phyloP scores from a whole-genome alignment of 2,797 vertebrate species.

The Spatula versicolor region DNA sequence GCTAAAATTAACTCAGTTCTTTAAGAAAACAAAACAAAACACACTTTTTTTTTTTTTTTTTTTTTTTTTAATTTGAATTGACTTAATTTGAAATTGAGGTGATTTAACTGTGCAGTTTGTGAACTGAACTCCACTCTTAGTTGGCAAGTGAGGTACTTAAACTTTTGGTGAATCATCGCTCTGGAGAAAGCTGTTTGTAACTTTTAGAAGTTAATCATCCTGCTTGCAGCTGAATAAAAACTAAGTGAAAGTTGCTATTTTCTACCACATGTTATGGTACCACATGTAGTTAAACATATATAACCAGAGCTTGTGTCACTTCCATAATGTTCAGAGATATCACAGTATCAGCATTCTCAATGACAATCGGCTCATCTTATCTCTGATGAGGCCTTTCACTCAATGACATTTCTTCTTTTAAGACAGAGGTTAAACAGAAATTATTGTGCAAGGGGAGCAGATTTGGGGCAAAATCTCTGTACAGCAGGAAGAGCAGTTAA shows the following conservation, averaged over 20 bases:
- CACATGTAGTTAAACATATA: neutral
- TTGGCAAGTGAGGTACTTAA: neutral
- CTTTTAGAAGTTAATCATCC: neutral
- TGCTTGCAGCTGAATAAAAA: neutral
- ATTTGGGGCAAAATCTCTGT: neutral
- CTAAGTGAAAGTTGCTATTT: neutral
- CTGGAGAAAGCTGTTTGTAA: neutral
- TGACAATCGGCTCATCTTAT: neutral
- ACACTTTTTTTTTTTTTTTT: neutral
- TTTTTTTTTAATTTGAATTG: neutral
- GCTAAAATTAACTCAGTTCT: neutral
- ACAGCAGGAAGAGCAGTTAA: neutral
- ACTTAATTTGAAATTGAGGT: conserved; percentile 10
- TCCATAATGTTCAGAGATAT: neutral
- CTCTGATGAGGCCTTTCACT: neutral
- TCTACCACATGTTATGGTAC: neutral
- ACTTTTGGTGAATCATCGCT: neutral
- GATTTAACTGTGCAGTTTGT: neutral
- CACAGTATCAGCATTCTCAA: neutral
- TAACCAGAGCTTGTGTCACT: neutral
- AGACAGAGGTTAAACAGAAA: neutral
- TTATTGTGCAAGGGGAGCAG: neutral
- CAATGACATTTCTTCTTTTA: neutral
- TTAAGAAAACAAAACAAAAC: neutral
- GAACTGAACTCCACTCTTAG: neutral